A percentile compares a stretch with the other conserved stretches of the same genome.
Conservation (phyloP, 35 echinoderm and acorn worm genomes). For the Amphiura filiformis region DNA sequence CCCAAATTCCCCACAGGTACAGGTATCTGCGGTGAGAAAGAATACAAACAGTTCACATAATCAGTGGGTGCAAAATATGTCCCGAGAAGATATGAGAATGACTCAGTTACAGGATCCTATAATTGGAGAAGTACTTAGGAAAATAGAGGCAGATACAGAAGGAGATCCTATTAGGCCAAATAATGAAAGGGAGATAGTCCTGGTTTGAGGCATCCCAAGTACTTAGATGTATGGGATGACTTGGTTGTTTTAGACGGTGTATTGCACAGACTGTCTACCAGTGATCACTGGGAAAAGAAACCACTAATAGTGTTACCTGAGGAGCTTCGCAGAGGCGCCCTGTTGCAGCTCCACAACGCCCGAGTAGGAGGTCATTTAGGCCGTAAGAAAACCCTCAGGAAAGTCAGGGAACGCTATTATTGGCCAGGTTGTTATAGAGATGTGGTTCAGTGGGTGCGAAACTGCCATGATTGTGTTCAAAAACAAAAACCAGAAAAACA, state of each 20-base stretch:
- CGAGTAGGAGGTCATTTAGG: slow-evolving; percentile 10
- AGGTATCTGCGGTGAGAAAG: neutral
- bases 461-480: slow-evolving; percentile 5
- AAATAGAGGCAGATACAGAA: neutral
- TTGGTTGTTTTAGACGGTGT: neutral
- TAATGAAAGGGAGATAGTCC: too few species aligned
- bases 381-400: neutral
- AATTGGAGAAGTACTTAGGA: neutral
- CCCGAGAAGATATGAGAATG: neutral
- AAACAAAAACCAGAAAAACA: slow-evolving; percentile 17
- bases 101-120: neutral
- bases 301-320: slow-evolving; percentile 27
- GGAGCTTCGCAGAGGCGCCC: neutral
- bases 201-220: too few species aligned
- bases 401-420: slow-evolving; percentile 27
- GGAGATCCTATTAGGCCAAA: neutral
- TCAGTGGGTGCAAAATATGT: neutral
- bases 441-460: neutral
- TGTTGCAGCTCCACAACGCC: neutral
- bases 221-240: slow-evolving; percentile 2
- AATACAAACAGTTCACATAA: neutral
- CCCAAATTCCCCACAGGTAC: neutral
- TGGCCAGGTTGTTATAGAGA: slow-evolving; percentile 13
- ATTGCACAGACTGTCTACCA: neutral
- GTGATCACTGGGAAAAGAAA: neutral